Conservation (phyloP, 2,888 invertebrate genomes). For the Tridacna gigas region DNA sequence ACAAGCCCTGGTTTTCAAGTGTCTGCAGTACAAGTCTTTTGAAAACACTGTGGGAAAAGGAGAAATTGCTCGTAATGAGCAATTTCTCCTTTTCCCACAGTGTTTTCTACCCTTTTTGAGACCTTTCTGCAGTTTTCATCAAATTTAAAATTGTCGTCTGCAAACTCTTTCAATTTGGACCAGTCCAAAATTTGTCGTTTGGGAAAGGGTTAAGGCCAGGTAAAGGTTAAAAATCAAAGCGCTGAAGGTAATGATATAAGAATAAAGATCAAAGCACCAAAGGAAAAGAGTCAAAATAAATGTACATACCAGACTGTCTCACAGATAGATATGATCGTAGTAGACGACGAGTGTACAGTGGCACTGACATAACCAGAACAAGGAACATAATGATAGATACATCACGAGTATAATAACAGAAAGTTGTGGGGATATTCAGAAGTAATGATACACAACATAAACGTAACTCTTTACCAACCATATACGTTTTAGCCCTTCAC, state of each 20-base stretch:
- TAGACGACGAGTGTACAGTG: conserved; percentile 59
- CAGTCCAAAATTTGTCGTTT: too few relatives aligned
- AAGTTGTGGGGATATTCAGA: too few relatives aligned
- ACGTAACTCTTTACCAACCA: too few relatives aligned
- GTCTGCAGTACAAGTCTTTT: background rate
- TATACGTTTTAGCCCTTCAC: too few relatives aligned
- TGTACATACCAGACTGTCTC: conserved; percentile 57
- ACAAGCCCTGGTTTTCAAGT: too few relatives aligned
- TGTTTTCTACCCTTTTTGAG: too few relatives aligned
- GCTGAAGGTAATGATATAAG: too few relatives aligned
- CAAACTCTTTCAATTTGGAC: too few relatives aligned
- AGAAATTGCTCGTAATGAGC: conserved; percentile 1
- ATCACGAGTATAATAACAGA: background rate
- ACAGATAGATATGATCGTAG: conserved; percentile 59
- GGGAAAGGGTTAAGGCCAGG: too few relatives aligned
- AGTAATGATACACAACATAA: too few relatives aligned
- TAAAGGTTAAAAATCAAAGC: background rate
- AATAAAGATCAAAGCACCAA: background rate
- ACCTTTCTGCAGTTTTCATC: too few relatives aligned
- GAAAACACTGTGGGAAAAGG: conserved; percentile 2
- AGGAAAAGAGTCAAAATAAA: background rate
- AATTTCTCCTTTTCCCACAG: conserved; percentile 8
- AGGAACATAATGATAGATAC: background rate
- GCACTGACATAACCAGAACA: conserved; percentile 48
- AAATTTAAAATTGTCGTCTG: too few relatives aligned